Base-by-base conservation (phyloP, 1,140 invertebrate genomes). In the Drosophila hydei region DNA sequence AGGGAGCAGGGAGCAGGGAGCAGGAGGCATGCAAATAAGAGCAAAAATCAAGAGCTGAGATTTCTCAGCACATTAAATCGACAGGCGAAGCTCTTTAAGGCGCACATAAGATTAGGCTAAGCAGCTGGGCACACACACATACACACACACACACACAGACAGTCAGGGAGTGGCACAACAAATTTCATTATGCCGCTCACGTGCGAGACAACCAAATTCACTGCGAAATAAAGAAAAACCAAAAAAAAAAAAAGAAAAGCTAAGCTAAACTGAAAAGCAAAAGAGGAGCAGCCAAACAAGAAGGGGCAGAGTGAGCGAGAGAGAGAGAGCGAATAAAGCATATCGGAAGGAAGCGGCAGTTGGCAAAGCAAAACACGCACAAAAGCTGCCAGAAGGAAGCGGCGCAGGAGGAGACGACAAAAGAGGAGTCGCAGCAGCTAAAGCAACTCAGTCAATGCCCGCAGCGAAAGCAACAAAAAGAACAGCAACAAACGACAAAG, bases 181-280 rank as follows among this genome's bases (percentile, higher is more conserved):
- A 77, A 79, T 80, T 89, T 89, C 75, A 78, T 89, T 89, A 89
- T 89, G 85, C 85, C 62, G 79, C 85, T 89, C 85, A 89, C 85
- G 85, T 89, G 85, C 85, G 80, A 89, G 85, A 89, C 85, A 89
- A 89, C 85, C 85, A 89, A 89, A 89, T 89, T 89, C 85, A 89
- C 83, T 88, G 75, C 63, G 78, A 89, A 79, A 88, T 79, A 88
- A 84, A 85, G 77, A 87, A 77, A 77, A 77, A 80, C 55, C 45
- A 72, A 62, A 72, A 50, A 58, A 63, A 52, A 62, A 67, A 58
- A 60, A 68, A 55, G 33, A 63, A 72, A 43, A 58, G 54, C 48
- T 61, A 45, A 50, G 58, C 48, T 40, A 68, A 70, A 58, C 18
- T 30, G 45, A 58, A 23, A 51, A 63, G 14, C 19, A 48, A 62